Evolutionary conservation across 53 echinoderm and acorn worm species (phyloP).

Genomic region (Zoroaster sp.): DNA sequence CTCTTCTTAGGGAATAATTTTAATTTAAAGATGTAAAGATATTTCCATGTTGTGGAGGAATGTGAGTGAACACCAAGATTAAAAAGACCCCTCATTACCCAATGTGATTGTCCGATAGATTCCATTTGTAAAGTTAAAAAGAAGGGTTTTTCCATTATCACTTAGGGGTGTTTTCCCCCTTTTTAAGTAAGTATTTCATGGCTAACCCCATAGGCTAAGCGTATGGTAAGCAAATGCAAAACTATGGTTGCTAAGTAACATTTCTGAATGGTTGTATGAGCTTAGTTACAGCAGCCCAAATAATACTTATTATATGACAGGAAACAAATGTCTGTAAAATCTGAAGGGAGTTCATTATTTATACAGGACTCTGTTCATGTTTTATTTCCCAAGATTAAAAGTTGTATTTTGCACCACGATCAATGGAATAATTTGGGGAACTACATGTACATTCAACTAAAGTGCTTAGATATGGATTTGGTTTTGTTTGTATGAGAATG

Average conservation of each 20-base stretch:
- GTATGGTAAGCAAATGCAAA: conserved; percentile 31
- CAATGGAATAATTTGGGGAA: background rate
- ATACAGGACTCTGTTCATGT: background rate
- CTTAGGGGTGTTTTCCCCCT: background rate
- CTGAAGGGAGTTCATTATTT: background rate
- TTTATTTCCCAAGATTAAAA: background rate
- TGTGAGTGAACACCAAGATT: background rate
- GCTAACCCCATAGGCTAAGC: conserved; percentile 49
- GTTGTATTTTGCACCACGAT: background rate
- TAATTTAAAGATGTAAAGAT: background rate
- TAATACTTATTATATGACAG: background rate
- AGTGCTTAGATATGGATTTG: background rate
- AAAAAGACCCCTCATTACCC: background rate
- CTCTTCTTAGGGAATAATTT: background rate
- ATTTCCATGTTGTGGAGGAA: conserved; percentile 51
- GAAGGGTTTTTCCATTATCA: background rate
- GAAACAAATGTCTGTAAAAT: background rate
- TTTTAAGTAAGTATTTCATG: conserved; percentile 12
- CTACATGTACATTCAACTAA: background rate
- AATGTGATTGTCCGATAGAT: background rate
- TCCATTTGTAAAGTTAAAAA: background rate
- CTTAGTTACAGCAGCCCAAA: background rate
- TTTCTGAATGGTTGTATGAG: background rate
- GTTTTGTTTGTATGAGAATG: background rate
- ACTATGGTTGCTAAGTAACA: background rate